phyloP scores from a whole-genome alignment of 2,113 vertebrate species.

The Oryzias curvinotus region DNA sequence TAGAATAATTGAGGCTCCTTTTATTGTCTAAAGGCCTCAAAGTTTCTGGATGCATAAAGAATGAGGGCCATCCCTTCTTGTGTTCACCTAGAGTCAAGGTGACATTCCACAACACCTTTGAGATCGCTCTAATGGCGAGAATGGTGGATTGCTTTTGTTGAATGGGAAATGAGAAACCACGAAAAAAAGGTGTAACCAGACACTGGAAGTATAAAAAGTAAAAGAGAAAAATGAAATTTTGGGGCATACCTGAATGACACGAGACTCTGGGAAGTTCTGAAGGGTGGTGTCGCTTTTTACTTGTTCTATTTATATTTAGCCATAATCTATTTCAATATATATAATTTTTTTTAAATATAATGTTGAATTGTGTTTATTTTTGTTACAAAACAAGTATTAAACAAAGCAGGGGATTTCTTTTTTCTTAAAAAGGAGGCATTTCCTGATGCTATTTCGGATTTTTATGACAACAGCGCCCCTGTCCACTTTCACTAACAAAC shows the following conservation, averaged over 20 bases:
- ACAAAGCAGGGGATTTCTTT: no score
- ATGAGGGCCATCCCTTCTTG: slow-evolving; percentile 55
- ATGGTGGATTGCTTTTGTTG: slow-evolving; percentile 64
- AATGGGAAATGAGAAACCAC: slow-evolving; percentile 54
- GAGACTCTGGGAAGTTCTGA: not conserved
- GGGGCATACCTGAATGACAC: slow-evolving; percentile 11
- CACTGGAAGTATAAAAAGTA: slow-evolving; percentile 42
- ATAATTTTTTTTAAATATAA: no score
- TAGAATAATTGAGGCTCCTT: slow-evolving; percentile 1
- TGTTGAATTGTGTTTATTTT: no score
- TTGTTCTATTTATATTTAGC: not conserved
- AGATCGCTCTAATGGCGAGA: slow-evolving; percentile 66
- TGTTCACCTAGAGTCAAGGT: slow-evolving; percentile 69
- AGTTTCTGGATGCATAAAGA: slow-evolving; percentile 14
- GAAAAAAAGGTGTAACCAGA: slow-evolving; percentile 61
- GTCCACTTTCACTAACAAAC: slow-evolving; percentile 46
- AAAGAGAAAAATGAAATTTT: slow-evolving; percentile 31
- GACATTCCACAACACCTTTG: slow-evolving; percentile 75
- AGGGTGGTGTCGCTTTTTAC: not conserved
- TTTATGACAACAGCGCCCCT: slow-evolving; percentile 55
- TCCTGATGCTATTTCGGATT: slow-evolving; percentile 42
- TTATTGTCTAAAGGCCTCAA: not conserved
- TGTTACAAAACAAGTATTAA: no score
- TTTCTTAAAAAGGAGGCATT: slow-evolving; percentile 12
- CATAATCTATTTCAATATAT: no score